These are phyloP conservation scores for Acanthosepion lycidas DNA, from an alignment of 2,888 invertebrate species.

Conservation along the genomic window DNA sequence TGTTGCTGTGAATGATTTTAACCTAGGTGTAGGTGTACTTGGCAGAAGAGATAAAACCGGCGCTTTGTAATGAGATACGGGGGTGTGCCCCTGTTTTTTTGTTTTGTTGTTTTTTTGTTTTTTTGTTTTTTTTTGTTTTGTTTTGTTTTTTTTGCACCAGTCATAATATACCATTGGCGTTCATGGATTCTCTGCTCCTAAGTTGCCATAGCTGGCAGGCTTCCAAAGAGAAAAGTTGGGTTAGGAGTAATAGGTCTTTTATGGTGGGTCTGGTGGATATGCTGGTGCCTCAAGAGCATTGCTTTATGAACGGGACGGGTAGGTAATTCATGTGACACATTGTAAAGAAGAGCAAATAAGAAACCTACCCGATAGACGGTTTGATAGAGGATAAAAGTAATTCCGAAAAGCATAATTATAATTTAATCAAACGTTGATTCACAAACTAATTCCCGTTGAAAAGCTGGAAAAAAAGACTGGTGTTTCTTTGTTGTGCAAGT, in stretches of 20 bases:
- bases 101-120: too few relatives aligned
- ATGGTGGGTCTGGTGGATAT: background rate
- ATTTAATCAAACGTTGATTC: background rate
- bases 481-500: too few relatives aligned
- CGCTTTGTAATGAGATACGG: background rate
- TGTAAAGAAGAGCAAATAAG: background rate
- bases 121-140: too few relatives aligned
- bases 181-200: background rate
- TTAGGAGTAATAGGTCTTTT: background rate
- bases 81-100: background rate
- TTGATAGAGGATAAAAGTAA: background rate
- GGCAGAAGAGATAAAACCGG: background rate
- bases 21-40: background rate
- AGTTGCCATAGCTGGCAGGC: background rate
- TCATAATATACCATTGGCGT: background rate
- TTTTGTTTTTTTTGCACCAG: background rate
- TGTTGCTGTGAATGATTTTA: background rate
- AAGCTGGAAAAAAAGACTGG: too few relatives aligned
- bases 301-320: background rate
- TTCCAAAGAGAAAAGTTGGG: background rate
- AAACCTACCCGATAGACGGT: background rate
- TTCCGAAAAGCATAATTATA: background rate
- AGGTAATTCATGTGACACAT: background rate
- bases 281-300: background rate
- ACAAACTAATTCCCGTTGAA: too few relatives aligned